These are phyloP conservation scores for Pseudanteris insignis DNA, from an alignment of 2,888 invertebrate species.

Conservation along the genomic window DNA sequence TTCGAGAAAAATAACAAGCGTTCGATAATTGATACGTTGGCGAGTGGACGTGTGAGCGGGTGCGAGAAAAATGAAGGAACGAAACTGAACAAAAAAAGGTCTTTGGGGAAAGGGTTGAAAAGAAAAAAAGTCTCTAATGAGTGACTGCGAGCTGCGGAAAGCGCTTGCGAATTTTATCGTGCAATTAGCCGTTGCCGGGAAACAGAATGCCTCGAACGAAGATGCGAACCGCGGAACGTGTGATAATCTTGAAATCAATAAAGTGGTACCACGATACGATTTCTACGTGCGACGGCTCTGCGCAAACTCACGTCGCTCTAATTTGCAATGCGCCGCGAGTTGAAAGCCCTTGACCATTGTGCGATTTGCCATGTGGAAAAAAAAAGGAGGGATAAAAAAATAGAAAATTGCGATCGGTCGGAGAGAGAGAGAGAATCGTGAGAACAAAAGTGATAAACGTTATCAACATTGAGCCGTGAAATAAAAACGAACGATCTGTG, in stretches of 20 bases:
- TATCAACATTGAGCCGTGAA: slow-evolving; percentile 11
- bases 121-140: slow-evolving; percentile 31
- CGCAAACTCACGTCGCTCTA: slow-evolving; percentile 49
- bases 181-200: slow-evolving; percentile 47
- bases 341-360: slow-evolving; percentile 43
- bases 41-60: slow-evolving; percentile 14
- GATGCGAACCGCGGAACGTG: slow-evolving; percentile 52
- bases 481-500: slow-evolving; percentile 14
- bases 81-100: too few relatives aligned
- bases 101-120: too few relatives aligned
- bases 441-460: slow-evolving; percentile 13
- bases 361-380: too few relatives aligned
- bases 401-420: too few relatives aligned
- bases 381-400: too few relatives aligned
- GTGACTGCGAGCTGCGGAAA: slow-evolving; percentile 33
- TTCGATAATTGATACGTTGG: slow-evolving; percentile 26
- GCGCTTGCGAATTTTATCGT: slow-evolving; percentile 45
- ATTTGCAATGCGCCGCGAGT: slow-evolving; percentile 47
- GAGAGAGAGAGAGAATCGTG: background rate
- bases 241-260: slow-evolving; percentile 65
- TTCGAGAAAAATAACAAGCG: slow-evolving; percentile 21
- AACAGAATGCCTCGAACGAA: slow-evolving; percentile 52
- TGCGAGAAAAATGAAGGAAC: too few relatives aligned
- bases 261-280: slow-evolving; percentile 55
- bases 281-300: slow-evolving; percentile 47